Percentiles rank a stretch among this genome's conserved stretches.
Conservation (phyloP, 2,113 vertebrate genomes). For the Corynorhinus townsendii region DNA sequence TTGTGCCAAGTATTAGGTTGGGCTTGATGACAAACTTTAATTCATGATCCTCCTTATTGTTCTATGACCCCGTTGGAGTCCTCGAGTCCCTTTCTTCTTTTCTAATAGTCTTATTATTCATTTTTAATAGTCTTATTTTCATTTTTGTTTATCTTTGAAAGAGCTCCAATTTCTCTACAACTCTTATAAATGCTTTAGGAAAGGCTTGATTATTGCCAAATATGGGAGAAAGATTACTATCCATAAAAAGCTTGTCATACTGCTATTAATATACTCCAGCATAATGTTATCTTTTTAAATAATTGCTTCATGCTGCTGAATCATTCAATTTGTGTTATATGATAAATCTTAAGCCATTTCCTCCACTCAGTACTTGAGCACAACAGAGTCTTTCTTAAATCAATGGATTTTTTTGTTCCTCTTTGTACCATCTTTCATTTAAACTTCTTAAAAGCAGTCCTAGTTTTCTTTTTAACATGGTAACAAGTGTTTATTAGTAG, state of each 20-base stretch:
- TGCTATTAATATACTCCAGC: conserved; percentile 48
- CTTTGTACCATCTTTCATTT: not conserved
- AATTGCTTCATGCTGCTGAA: conserved; percentile 54
- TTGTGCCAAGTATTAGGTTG: conserved; percentile 31
- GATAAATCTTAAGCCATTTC: not conserved
- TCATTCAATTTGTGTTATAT: conserved; percentile 3
- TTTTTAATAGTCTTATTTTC: conserved; percentile 50
- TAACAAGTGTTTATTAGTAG: not conserved
- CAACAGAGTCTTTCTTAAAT: not conserved
- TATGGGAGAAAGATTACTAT: conserved; percentile 56
- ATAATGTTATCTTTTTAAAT: conserved; percentile 54
- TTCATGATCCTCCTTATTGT: conserved; percentile 20
- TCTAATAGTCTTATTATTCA: conserved; percentile 44
- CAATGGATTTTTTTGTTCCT: not conserved
- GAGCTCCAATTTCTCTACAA: conserved; percentile 44
- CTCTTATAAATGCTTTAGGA: conserved; percentile 58
- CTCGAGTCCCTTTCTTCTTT: conserved; percentile 43
- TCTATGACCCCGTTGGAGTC: conserved; percentile 5
- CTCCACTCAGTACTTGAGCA: not conserved
- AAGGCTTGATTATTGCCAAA: conserved; percentile 60
- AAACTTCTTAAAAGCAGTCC: not conserved
- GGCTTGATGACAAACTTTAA: conserved; percentile 35
- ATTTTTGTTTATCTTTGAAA: conserved; percentile 58
- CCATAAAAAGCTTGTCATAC: conserved; percentile 27
- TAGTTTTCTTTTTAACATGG: not conserved